These are phyloP conservation scores for Sorex araneus DNA, from an alignment of 2,113 vertebrate genomes.

Conservation along the genomic window DNA sequence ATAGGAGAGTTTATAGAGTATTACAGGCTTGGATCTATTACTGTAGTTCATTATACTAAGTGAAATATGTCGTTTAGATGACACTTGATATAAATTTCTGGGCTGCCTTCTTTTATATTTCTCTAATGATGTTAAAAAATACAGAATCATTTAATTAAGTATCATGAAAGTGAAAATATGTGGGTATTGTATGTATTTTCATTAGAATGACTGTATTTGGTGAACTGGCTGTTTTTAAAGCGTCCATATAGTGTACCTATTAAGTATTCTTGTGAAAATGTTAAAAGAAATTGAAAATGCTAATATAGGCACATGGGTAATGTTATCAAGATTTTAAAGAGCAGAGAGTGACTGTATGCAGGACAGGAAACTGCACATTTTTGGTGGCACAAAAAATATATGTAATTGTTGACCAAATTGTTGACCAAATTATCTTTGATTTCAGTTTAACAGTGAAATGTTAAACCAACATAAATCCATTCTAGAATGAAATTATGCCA, in stretches of 20 bases:
- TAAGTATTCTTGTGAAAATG: not conserved
- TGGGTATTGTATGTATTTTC: not conserved
- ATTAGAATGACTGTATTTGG: not conserved
- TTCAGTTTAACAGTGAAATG: not conserved
- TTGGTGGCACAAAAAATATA: not conserved
- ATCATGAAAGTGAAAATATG: not conserved
- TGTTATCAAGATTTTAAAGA: not conserved
- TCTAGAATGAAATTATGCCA: not conserved
- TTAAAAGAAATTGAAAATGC: slow-evolving; percentile 27
- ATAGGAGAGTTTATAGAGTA: slow-evolving; percentile 18
- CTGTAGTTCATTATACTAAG: not conserved
- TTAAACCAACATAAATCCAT: not conserved
- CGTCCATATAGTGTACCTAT: not conserved
- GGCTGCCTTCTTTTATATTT: not conserved
- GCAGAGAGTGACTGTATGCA: not conserved
- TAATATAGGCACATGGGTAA: not conserved
- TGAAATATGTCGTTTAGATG: slow-evolving; percentile 14
- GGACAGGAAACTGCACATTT: not conserved
- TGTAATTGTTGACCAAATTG: too few relatives aligned
- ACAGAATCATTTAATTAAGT: slow-evolving; percentile 3
- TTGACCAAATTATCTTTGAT: not conserved
- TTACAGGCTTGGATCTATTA: not conserved
- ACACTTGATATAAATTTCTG: slow-evolving; percentile 9
- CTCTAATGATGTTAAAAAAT: slow-evolving; percentile 2
- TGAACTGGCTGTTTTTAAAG: not conserved